Base-by-base conservation (phyloP, 2,113 vertebrate genomes). In the Xiphias gladius region DNA sequence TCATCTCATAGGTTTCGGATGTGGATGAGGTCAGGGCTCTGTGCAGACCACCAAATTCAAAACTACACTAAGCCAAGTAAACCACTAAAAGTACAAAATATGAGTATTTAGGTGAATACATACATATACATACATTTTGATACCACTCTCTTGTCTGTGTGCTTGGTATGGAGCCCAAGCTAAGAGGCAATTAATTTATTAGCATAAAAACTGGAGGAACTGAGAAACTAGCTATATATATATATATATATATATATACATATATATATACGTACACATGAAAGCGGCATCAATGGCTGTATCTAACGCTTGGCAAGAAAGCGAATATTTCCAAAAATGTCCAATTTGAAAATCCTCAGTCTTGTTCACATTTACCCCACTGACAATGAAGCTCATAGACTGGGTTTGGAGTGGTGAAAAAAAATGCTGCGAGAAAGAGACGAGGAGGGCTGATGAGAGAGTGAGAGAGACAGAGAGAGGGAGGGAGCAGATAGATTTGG, bases 401-500 rank as follows among this genome's bases (percentile, higher is more conserved):
- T 30, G 6, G 6, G 24, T 43, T 20, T 41, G 12, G 46, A 62
- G 54, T 2, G 22, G 19, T 59, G n/a, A 30, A 43, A 71, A 69
- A 66, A n/a, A 73, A 75, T 62, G 82, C 61, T 28, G 43, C 37
- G 67, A 67, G 35, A 52, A 19, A 55, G 12, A 64, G 12, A 80
- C 64, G n/a, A 71, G 48, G 58, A 32, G 10, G 39, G 16, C 17
- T 37, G 67, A 75, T 57, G 37, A 61, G 32, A 64, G 32, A 41
- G 30, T 48, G 19, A 58, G 71, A 50, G 37, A 62, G 28, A 65
- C 26, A 37, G 30, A 46, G 65, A 13, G 65, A 35, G 30, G 7
- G 13, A 24, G n/a, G 28, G 50, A 69, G 58, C 46, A 62, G 43
- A 75, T 46, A 77, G 54, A 82, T 79, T 84, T 72, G 39, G 66